Evolutionary conservation across 2,797 vertebrate species (phyloP), one percentile per base, ranked within the genome.

Genomic region (Oreortyx pictus): DNA sequence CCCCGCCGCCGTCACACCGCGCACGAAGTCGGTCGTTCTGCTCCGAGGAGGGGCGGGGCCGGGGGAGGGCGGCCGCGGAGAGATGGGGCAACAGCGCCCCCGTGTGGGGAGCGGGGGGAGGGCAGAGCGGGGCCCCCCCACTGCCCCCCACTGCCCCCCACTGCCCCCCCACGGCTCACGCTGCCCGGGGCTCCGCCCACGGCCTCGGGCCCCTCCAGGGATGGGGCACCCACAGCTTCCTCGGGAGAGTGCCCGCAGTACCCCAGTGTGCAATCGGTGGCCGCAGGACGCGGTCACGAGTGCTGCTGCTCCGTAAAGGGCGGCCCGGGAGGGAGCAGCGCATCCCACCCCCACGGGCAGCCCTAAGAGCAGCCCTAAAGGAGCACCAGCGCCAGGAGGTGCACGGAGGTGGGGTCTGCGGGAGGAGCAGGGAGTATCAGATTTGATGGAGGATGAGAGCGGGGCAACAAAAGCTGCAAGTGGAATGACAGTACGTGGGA

Each of bases 291-390:
- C 11, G 50, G 3, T 62, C 65, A n/a, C 14, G 35, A n/a, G 4
- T 13, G 12, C 1, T 57, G 41, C 80, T 5, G 29, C 8, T n/a
- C 56, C 23, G 24, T 22, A 7, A 65, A 80, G 67, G 16, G 2
- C 1, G 16, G 5, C 5, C 22, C 14, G 3, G 50, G 31, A 20
- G 46, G 29, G 31, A 76, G 8, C 8, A 68, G 4, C 1, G 1
- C 1, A 0, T 35, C 1, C n/a, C 15, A 6, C 5, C 24, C 7
- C n/a, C 15, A 4, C 24, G 25, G 39, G 35, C 47, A 73, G 14
- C 43, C 50, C n/a, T 23, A 25, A 65, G 46, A 49, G 5, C 24
- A n/a, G 54, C 31, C 54, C 54, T n/a, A 57, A 57, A n/a, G 67
- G 5, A 80, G 16, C 18, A 56, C 15, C 47, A 18, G 37, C 60